Base-by-base conservation (phyloP, 2,888 invertebrate genomes). In the Lithophane leautieri region DNA sequence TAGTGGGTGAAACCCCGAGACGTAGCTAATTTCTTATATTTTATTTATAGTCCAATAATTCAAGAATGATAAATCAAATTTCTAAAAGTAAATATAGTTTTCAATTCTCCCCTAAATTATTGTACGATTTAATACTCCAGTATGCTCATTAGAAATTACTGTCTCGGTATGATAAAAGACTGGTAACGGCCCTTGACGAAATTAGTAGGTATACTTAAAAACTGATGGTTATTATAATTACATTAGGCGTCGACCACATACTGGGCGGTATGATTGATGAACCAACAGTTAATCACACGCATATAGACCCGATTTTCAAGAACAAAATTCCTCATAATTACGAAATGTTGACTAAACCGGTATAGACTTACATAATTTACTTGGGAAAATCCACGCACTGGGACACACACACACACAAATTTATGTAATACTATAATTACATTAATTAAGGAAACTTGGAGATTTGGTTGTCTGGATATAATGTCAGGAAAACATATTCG, bases 371-470 rank as follows among this genome's bases (percentile, higher is more conserved):
- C 16, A 25, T 12, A 12, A 54, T 70, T 79, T 74, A 72, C 52
- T 71, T 61, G 60, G 78, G 76, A 85, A 87, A 84, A 85, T 84
- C 82, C 72, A 80, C 74, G 77, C 88, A 70, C 85, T 63, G 47
- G 87, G 85, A n/a, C n/a, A n/a, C n/a, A n/a, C n/a, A n/a, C n/a
- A n/a, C n/a, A n/a, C n/a, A n/a, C 87, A 88, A 89, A 90, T 90
- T 87, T 83, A 69, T 77, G 70, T 72, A 75, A 78, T 83, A 68
- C 71, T 69, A 82, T 85, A 88, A 85, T 89, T 86, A 88, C 89
- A 86, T 90, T 89, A 89, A 89, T 90, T 87, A 87, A 88, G 72
- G 76, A 82, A 84, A 87, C 79, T 85, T 78, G 40, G 73, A 73
- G 84, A 83, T 82, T 81, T 74, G 76, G 54, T 78, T 76, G 73